Percentiles rank a stretch among this genome's conserved stretches.
Evolutionary conservation across 2,888 invertebrate genomes (phyloP).

Genomic region (Polyommatus iphigenia): DNA sequence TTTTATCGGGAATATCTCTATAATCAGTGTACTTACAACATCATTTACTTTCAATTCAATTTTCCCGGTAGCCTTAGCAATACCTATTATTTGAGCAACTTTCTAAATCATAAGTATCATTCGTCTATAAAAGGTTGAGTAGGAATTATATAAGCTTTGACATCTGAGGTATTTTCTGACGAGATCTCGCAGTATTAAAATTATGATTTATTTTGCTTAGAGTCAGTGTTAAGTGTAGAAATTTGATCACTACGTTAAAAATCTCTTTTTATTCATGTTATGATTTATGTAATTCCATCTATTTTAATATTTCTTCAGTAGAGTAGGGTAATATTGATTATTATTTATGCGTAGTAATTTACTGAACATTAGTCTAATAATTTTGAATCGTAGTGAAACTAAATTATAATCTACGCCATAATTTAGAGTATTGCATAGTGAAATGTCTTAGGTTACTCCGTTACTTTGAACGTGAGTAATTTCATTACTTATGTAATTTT

Average conservation of each 20-base stretch:
- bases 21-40: constrained; percentile 17
- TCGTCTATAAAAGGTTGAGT: constrained; percentile 43
- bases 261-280: not conserved
- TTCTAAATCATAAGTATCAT: constrained; percentile 47
- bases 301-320: not conserved
- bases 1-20: constrained; percentile 15
- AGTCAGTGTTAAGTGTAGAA: not conserved
- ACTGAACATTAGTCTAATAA: constrained; percentile 19
- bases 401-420: constrained; percentile 30
- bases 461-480: constrained; percentile 1
- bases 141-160: constrained; percentile 48
- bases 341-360: constrained; percentile 11
- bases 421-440: constrained; percentile 24
- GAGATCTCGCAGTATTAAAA: constrained; percentile 34
- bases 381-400: constrained; percentile 20
- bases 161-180: constrained; percentile 38
- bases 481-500: constrained; percentile 26
- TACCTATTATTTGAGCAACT: constrained; percentile 39
- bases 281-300: not conserved
- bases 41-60: constrained; percentile 32
- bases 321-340: not conserved
- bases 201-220: not conserved
- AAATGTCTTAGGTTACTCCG: constrained; percentile 18
- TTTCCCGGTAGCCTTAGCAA: constrained; percentile 24
- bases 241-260: not conserved